Evolutionary conservation across 35 echinoderm and acorn worm species (phyloP).

Genomic region (Ophioderma brevispina): DNA sequence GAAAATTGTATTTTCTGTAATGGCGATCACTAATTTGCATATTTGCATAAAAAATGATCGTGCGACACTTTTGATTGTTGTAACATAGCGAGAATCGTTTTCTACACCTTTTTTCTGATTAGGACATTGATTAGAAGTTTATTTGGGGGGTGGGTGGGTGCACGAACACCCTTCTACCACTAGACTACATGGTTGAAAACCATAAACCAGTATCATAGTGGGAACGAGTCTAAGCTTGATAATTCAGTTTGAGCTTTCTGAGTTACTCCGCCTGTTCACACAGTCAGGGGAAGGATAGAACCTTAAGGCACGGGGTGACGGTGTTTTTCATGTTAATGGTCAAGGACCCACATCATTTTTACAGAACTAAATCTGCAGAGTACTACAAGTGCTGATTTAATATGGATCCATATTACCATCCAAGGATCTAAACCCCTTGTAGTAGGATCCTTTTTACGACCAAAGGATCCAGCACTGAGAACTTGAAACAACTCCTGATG

Average conservation of each 20-base stretch:
- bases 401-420: constrained; percentile 2
- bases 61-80: no score
- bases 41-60: no score
- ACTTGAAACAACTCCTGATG: constrained; percentile 6
- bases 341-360: constrained; percentile 11
- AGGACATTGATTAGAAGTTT: no score
- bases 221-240: constrained; percentile 30
- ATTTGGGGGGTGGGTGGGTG: no score
- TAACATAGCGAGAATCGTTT: no score
- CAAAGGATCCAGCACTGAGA: not conserved
- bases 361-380: not conserved
- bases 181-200: constrained; percentile 37
- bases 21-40: no score
- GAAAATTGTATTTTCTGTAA: no score
- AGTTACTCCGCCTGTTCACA: constrained; percentile 33
- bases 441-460: not conserved
- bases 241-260: constrained; percentile 7
- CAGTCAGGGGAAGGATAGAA: not conserved
- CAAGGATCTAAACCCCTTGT: constrained; percentile 3
- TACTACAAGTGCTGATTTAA: not conserved
- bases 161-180: no score
- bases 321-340: constrained; percentile 3
- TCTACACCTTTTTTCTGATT: no score
- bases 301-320: not conserved
- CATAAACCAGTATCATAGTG: constrained; percentile 23